Evolutionary conservation across 2,888 invertebrate genomes (phyloP), one percentile per base, ranked within the genome.

Genomic region (Heliconius erato): DNA sequence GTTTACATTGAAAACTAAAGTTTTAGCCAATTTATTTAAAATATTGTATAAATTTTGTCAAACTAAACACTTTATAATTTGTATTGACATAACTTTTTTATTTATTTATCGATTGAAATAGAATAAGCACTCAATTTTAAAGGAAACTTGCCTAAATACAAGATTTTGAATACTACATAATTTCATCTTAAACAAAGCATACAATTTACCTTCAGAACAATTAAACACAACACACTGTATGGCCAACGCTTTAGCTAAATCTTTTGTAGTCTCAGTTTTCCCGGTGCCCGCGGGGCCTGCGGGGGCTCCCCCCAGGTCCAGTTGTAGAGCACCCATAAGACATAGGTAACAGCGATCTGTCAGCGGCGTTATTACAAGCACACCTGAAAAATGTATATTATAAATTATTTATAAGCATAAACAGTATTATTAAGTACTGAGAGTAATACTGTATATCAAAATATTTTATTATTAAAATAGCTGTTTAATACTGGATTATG

Each of bases 161-260:
- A 35, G 35, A 35, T 35, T 40, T 40, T 40, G 11, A 11, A 40
- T 40, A 40, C 40, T 40, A 40, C 40, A 40, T 40, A 40, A 40
- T 2, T 40, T 40, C 11, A 40, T 2, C 49, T 16, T 49, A 63
- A n/a, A 63, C n/a, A n/a, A 63, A n/a, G 0, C n/a, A 3, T 54
- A 63, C n/a, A 76, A 63, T 76, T 44, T 69, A 94, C 98, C 98
- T 93, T 98, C 98, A 0, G 98, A 98, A 89, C 98, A 99, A 92
- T 99, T 99, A 91, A 99, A 99, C 1, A 99, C 98, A 0, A 99
- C 98, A 90, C 98, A 99, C 91, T 98, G 98, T 86, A 98, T 98
- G 7, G 98, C 98, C 59, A 98, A 92, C 0, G 98, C 97, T 92
- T 99, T 99, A 14, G 98, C 98, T 87, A 99, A 94, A 94, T 98